Base-by-base conservation (phyloP, 2,113 vertebrate genomes). In the Alaudala cheleensis region DNA sequence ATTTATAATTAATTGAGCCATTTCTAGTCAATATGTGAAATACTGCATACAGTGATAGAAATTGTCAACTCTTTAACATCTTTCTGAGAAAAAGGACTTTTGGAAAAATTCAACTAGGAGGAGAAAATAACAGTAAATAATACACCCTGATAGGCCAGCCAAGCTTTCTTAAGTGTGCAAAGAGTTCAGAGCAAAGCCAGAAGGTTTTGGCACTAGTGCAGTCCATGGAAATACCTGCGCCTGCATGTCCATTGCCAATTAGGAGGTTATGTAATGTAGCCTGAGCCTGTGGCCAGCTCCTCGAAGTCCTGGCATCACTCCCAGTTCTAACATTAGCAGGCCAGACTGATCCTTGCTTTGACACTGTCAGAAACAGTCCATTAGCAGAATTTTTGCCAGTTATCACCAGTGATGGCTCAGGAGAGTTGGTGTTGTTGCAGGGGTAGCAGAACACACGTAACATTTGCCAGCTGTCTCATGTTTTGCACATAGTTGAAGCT, bases 301-400 rank as follows among this genome's bases (percentile, higher is more conserved):
- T 96, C 70, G 89, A 95, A 96, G 76, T 92, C 66, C 51, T 96
- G 91, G 92, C 85, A 33, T 96, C 76, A 61, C 89, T 95, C 96
- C 94, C 74, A 71, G 81, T 95, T 96, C 71, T 94, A 88, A 92
- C 71, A 85, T 96, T 95, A 95, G 89, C 81, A 88, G 78, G 31
- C 71, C 53, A 95, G 82, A 67, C 74, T 92, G 81, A 88, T 87
- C 76, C 45, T 92, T 0, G 0, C 49, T 90, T 92, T 94, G 91
- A 86, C 53, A 9, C 37, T 76, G 51, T 88, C 74, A 86, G 50
- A 92, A 92, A 1, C 50, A 88, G 40, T 72, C 39, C 11, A 2
- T 64, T 87, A 88, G 84, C 33, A 78, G 70, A 81, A 51, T 57
- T 93, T 86, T 91, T 91, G 62, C 81, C 58, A 22, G 24, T 80